Base-by-base conservation (phyloP, 2,797 vertebrate genomes). In the Clamator glandarius region DNA sequence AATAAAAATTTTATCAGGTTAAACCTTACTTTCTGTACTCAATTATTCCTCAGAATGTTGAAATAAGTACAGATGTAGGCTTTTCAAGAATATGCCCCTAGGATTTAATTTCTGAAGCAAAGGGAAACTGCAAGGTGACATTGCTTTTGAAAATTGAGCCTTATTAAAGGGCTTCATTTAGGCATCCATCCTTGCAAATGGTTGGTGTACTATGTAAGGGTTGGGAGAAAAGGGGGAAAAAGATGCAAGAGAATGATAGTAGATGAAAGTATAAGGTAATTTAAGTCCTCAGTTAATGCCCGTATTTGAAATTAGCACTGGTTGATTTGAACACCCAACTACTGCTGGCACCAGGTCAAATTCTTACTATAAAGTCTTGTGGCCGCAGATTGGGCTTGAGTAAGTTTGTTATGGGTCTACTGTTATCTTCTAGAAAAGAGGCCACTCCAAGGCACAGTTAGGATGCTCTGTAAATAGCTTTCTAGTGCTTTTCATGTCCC, bases 1-100 rank as follows among this genome's bases (percentile, higher is more conserved):
- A 91, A 92, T 93, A 82, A 95, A 95, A 96, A 68, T 95, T 92
- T 94, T 10, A 85, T 93, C 81, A 90, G 58, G 61, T 68, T 93
- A 82, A 95, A 87, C 79, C 75, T 92, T 92, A 85, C 52, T 93
- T 86, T 94, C 72, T 64, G 51, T 90, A 84, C 24, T 89, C 72
- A 95, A 74, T 94, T 94, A 90, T 93, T 93, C 61, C 86, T 61
- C 61, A 87, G 86, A 89, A 95, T 90, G n/a, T 21, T 95, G 70
- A 84, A 94, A 87, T 79, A 86, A 93, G 74, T 88, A 31, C 79
- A 93, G 85, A 82, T 89, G 59, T 44, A 88, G 41, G 74, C 74
- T 96, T 93, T 93, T 95, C 5, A 11, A 91, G 70, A 95, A 80
- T 80, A 87, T 90, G 35, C 64, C 61, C 41, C 18, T 87, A 72